phyloP scores from a whole-genome alignment of 2,888 invertebrate genomes.

The Andrena camellia region DNA sequence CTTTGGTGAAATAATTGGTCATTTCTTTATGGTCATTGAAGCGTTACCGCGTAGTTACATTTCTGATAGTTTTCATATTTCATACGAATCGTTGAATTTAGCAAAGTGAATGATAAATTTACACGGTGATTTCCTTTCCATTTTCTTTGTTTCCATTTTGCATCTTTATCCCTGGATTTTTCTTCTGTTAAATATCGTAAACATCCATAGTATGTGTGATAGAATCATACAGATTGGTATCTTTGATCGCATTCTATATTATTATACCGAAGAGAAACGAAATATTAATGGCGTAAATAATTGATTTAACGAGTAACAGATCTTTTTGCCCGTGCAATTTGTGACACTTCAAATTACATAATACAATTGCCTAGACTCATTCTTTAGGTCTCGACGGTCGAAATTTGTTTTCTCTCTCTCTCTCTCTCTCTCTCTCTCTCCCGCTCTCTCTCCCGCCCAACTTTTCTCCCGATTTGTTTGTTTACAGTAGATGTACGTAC shows the following conservation, averaged over 20 bases:
- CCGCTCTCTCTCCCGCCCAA: not conserved
- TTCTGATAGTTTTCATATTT: not conserved
- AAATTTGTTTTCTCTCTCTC: slow-evolving; percentile 55
- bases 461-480: slow-evolving; percentile 49
- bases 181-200: not conserved
- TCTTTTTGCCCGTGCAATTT: not conserved
- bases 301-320: not conserved
- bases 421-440: slow-evolving; percentile 40
- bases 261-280: not conserved
- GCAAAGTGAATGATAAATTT: not conserved
- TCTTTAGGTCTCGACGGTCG: not conserved
- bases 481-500: slow-evolving; percentile 52
- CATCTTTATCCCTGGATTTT: not conserved
- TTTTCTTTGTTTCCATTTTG: not conserved
- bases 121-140: slow-evolving; percentile 1
- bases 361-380: not conserved
- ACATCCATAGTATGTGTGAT: not conserved
- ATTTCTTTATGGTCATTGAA: not conserved
- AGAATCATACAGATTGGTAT: not conserved
- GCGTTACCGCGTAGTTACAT: not conserved
- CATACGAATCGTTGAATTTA: not conserved
- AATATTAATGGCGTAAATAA: slow-evolving; percentile 1
- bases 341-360: not conserved
- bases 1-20: not conserved
- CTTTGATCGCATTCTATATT: slow-evolving; percentile 1